These are phyloP conservation scores for Hipposideros armiger DNA, from an alignment of 2,113 vertebrate species.

Conservation along the genomic window DNA sequence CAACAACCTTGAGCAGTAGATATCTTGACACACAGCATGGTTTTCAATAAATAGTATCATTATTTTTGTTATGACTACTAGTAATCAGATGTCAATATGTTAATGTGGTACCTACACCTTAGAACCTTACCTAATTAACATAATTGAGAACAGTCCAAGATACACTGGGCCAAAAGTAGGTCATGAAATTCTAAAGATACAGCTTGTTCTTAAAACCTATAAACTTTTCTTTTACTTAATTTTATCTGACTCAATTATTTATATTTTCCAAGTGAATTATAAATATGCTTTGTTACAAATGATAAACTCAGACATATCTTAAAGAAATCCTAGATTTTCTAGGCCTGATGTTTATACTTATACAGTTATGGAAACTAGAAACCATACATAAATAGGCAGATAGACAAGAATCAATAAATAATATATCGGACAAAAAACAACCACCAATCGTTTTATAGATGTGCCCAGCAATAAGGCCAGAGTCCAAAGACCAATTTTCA, in stretches of 20 bases:
- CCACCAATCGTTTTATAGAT: background rate
- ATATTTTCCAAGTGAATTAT: conserved; percentile 29
- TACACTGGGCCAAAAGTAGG: background rate
- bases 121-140: conserved; percentile 21
- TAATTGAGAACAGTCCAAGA: background rate
- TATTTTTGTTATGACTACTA: background rate
- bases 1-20: background rate
- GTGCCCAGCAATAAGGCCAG: background rate
- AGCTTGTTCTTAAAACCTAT: conserved; percentile 39
- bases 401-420: background rate
- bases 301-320: background rate
- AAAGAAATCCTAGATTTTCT: conserved; percentile 34
- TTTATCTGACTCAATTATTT: conserved; percentile 24
- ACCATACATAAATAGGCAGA: conserved; percentile 10
- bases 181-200: background rate
- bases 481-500: background rate
- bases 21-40: background rate
- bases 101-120: background rate
- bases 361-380: background rate
- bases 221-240: conserved; percentile 28
- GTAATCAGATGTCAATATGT: background rate
- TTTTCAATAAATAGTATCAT: background rate
- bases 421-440: background rate
- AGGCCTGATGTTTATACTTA: background rate
- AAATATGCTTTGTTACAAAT: conserved; percentile 48